phyloP scores from a whole-genome alignment of 23 tunicate species.

The Halocynthia aurantium region DNA sequence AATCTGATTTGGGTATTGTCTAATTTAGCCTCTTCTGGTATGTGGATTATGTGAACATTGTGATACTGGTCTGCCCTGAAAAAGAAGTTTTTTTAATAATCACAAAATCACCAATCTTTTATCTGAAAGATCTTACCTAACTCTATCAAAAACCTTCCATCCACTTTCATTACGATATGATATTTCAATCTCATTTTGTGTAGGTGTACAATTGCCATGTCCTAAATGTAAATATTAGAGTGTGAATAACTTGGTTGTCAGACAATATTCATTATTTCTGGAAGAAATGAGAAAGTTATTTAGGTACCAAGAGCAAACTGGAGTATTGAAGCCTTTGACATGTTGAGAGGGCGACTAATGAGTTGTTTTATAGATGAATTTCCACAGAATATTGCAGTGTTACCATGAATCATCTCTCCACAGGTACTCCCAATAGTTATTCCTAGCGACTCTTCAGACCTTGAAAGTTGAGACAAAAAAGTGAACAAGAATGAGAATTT shows the following conservation, averaged over 20 bases:
- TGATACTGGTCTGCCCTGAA: constrained; percentile 14
- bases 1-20: constrained; percentile 31
- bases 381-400: constrained; percentile 61
- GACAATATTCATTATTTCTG: neutral
- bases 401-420: constrained; percentile 35
- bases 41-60: constrained; percentile 19
- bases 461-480: constrained; percentile 1
- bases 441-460: constrained; percentile 33
- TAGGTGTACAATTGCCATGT: constrained; percentile 3
- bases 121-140: neutral
- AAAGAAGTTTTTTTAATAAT: neutral
- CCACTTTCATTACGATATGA: neutral
- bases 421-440: constrained; percentile 12
- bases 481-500: too few relatives aligned
- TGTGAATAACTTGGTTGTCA: neutral
- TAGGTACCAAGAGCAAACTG: constrained; percentile 47
- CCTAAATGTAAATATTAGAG: neutral
- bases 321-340: constrained; percentile 30
- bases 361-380: constrained; percentile 16
- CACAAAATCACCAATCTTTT: neutral
- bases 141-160: neutral
- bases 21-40: constrained; percentile 41
- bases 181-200: neutral
- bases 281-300: neutral
- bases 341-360: constrained; percentile 33